phyloP scores from a whole-genome alignment of 1,140 invertebrate species.

The Pseudobourletiella spinata region DNA sequence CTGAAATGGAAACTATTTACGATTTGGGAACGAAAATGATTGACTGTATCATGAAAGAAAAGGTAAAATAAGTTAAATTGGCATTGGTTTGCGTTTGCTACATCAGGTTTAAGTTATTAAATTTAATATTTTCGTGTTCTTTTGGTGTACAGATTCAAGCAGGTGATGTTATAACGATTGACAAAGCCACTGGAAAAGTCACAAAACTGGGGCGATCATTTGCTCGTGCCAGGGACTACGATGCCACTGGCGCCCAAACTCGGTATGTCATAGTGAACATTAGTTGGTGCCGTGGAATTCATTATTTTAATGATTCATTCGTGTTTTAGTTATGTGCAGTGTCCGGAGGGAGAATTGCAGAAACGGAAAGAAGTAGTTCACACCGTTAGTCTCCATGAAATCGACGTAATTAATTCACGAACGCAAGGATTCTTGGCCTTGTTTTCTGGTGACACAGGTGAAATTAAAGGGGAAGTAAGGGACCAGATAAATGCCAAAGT shows the following conservation, averaged over 20 bases:
- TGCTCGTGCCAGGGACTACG: constrained; percentile 90
- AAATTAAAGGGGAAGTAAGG: constrained; percentile 94
- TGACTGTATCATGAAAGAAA: constrained; percentile 92
- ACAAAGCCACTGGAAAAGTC: constrained; percentile 96
- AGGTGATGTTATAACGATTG: constrained; percentile 94
- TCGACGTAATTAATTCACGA: constrained; percentile 95
- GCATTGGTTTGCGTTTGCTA: neutral
- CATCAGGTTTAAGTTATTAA: neutral
- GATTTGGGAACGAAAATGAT: constrained; percentile 99
- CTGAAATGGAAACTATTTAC: constrained; percentile 99
- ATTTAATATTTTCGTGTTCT: neutral
- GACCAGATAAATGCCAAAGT: constrained; percentile 99
- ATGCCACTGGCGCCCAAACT: constrained; percentile 87
- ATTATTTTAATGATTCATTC: too few relatives aligned
- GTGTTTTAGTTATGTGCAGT: constrained; percentile 95
- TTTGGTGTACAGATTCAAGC: constrained; percentile 66
- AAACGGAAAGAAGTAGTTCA: constrained; percentile 99
- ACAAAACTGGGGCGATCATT: constrained; percentile 91
- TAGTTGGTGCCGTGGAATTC: too few relatives aligned
- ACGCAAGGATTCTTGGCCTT: constrained; percentile 95
- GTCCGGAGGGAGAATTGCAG: constrained; percentile 96
- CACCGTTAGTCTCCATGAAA: constrained; percentile 95
- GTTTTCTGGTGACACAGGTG: constrained; percentile 97
- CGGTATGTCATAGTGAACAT: constrained; percentile 10
- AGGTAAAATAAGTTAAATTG: constrained; percentile 56